Percentiles rank a stretch among this genome's conserved stretches.
phyloP scores from a whole-genome alignment of 2,113 vertebrate species.

The Kobus ellipsiprymnus region DNA sequence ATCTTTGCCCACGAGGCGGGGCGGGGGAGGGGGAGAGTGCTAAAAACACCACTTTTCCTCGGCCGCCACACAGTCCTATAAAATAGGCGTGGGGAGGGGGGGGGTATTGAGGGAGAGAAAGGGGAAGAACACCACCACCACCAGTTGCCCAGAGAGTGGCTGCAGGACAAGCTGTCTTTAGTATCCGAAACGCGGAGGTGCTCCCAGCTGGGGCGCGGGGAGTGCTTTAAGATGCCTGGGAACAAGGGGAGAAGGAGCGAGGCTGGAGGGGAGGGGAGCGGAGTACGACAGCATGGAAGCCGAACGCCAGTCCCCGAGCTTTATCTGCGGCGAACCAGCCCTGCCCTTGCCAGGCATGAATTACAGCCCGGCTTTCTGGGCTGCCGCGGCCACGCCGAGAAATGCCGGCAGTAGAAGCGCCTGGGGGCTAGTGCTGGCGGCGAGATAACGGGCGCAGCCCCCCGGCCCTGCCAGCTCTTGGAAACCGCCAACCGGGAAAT shows the following conservation, averaged over 20 bases:
- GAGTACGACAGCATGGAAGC: neutral
- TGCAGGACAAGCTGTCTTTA: neutral
- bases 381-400: neutral
- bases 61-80: neutral
- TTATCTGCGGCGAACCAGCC: constrained; percentile 53
- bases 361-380: constrained; percentile 46
- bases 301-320: neutral
- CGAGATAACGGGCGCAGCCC: constrained; percentile 40
- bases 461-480: neutral
- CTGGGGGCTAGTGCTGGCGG: neutral
- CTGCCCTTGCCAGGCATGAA: constrained; percentile 59
- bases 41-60: neutral
- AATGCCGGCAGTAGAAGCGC: neutral
- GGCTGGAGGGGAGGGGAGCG: neutral
- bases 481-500: neutral
- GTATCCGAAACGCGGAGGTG: neutral
- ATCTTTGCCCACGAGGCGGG: neutral
- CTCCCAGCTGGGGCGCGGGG: neutral
- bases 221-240: neutral
- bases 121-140: neutral
- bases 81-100: neutral
- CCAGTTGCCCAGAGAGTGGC: neutral
- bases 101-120: neutral
- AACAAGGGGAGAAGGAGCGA: neutral
- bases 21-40: no score